Conservation (phyloP, 2,888 invertebrate species). For the Odontocerum albicorne region DNA sequence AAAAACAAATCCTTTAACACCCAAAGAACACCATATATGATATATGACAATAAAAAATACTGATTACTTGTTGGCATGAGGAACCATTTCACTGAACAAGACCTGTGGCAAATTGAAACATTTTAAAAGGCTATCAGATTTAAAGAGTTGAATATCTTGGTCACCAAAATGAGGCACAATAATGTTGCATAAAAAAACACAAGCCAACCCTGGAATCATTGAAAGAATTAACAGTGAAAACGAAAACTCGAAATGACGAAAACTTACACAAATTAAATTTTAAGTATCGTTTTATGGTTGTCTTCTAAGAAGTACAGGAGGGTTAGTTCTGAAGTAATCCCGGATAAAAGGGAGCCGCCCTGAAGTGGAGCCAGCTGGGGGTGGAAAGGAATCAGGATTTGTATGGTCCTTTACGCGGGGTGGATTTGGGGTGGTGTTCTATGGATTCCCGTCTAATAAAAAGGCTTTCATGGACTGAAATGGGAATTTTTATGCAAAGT, state of each 20-base stretch:
- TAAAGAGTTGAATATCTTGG: no score
- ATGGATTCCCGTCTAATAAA: slow-evolving; percentile 27
- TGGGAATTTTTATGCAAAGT: slow-evolving; percentile 26
- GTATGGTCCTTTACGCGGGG: slow-evolving; percentile 21
- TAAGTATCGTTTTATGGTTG: slow-evolving; percentile 3
- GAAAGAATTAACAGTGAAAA: not conserved
- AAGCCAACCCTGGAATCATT: not conserved
- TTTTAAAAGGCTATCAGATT: no score
- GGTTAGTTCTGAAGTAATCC: slow-evolving; percentile 18
- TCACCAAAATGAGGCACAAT: not conserved
- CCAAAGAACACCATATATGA: no score
- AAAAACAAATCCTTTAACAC: no score
- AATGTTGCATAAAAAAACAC: not conserved
- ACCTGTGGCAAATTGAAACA: no score
- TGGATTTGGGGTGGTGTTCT: slow-evolving; percentile 12
- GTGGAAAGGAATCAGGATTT: slow-evolving; percentile 18
- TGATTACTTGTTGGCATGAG: no score
- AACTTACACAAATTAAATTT: not conserved
- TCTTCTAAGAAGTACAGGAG: slow-evolving; percentile 5
- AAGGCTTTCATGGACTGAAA: slow-evolving; percentile 27
- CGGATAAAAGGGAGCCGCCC: slow-evolving; percentile 20
- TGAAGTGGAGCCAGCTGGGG: slow-evolving; percentile 11
- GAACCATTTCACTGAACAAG: no score
- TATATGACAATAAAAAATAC: no score
- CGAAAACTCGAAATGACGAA: not conserved